These are phyloP conservation scores for Nycticebus coucang DNA, from an alignment of 2,113 vertebrate species.

Conservation along the genomic window DNA sequence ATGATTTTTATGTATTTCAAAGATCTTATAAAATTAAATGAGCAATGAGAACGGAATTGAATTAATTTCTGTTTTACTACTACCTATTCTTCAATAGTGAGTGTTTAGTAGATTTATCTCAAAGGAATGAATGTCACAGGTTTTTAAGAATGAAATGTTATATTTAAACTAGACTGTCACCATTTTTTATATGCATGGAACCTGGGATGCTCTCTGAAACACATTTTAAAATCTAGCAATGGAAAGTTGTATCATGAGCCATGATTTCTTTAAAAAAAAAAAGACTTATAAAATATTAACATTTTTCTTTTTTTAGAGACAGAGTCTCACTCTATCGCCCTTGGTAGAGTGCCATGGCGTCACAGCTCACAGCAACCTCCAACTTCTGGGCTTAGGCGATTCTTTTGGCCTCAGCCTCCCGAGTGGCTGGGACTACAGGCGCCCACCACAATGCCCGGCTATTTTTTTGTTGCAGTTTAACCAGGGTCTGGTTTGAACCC, in stretches of 20 bases:
- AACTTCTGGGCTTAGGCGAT: no score
- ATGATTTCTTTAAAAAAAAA: constrained; percentile 50
- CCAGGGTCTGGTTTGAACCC: no score
- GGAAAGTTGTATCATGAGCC: not conserved
- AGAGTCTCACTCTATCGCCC: no score
- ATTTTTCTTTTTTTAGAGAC: not conserved
- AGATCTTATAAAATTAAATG: constrained; percentile 29
- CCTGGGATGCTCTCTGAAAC: constrained; percentile 8
- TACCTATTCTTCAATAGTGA: not conserved
- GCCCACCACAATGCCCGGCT: no score
- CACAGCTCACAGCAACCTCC: no score
- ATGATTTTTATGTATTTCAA: constrained; percentile 32
- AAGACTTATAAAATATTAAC: constrained; percentile 23
- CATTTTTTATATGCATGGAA: not conserved
- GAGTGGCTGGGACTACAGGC: no score
- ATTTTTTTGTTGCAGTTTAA: no score
- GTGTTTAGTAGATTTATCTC: constrained; percentile 31
- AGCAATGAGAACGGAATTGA: not conserved
- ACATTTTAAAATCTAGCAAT: constrained; percentile 30
- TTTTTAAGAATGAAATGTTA: constrained; percentile 47
- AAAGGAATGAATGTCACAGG: not conserved
- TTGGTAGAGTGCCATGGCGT: no score
- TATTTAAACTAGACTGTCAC: constrained; percentile 2
- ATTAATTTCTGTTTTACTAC: constrained; percentile 52
- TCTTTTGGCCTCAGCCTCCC: no score